Evolutionary conservation across 1,140 invertebrate species (phyloP), one percentile per base, ranked within the genome.

Genomic region (Papilio xuthus): DNA sequence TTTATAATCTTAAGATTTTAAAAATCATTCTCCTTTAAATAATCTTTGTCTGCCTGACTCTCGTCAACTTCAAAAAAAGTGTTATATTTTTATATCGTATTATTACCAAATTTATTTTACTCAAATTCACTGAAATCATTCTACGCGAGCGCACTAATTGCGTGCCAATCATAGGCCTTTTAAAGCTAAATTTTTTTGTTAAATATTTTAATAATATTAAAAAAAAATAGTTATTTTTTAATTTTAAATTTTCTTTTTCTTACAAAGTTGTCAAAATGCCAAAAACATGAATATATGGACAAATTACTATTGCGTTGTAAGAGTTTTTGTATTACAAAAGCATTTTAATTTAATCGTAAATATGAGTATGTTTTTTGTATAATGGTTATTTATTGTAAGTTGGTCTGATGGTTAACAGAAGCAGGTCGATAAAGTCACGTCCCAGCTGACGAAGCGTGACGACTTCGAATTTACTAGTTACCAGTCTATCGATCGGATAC

Each of bases 391-490:
- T 63, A 72, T 77, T 63, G 32, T 79, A n/a, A 63, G 56, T 79
- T 82, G 63, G 26, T 75, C 81, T 71, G 76, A 75, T 53, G 63
- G 63, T 44, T 41, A 78, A 42, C 47, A 26, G 72, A 82, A 80
- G 23, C 78, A 78, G 81, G 81, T 13, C 79, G 73, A 78, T 78
- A 63, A 75, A 76, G 76, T 78, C 81, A 80, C 81, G 77, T 82
- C 77, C 41, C 71, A 70, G 41, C 75, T 47, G 71, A 42, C 53
- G 76, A 44, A 69, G 69, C 79, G 56, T 78, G 78, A 72, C 75
- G 63, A 47, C 26, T 67, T 32, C 50, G 47, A 69, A 76, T 76
- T 53, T 42, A 71, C 56, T 28, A 50, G 26, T 8, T 71, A 70
- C 12, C 18, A 72, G 23, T 9, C 47, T 50, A 15, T 26, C 67